phyloP scores from a whole-genome alignment of 2,888 invertebrate species.

The Coleophora deauratella region DNA sequence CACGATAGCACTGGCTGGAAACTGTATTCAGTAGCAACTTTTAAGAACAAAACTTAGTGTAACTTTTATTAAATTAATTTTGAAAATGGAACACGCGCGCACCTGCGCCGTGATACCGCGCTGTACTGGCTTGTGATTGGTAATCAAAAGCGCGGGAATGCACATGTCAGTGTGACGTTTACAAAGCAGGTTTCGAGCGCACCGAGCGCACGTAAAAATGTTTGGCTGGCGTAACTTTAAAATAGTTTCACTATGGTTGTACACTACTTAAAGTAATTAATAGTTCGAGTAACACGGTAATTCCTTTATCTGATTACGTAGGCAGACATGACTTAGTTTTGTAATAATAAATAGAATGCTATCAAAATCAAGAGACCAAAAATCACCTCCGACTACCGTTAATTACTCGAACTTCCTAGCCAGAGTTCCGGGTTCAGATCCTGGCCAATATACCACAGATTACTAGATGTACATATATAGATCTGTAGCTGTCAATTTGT shows the following conservation, averaged over 20 bases:
- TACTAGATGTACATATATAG: no score
- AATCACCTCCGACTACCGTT: no score
- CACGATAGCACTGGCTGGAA: conserved; percentile 12
- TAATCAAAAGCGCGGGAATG: conserved; percentile 47
- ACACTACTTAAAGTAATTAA: no score
- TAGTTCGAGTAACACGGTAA: no score
- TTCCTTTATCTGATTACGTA: no score
- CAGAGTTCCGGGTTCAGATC: no score
- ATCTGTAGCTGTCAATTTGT: no score
- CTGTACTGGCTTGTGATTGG: conserved; percentile 53
- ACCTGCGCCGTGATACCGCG: conserved; percentile 34
- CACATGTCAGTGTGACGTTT: conserved; percentile 38
- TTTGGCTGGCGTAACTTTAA: conserved; percentile 20
- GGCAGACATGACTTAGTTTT: no score
- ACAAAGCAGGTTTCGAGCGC: neutral
- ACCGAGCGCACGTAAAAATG: conserved; percentile 25
- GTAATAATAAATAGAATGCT: no score
- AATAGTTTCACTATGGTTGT: conserved; percentile 11
- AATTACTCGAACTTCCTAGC: no score
- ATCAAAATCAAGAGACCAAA: no score
- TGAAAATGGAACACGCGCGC: conserved; percentile 31
- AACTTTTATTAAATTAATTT: conserved; percentile 11
- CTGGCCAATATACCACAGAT: no score
- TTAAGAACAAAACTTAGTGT: neutral
- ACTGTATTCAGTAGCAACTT: neutral